Percentiles rank a stretch among this genome's conserved stretches.
Evolutionary conservation across 2,888 invertebrate species (phyloP).

Genomic region (Phaedon cochleariae): DNA sequence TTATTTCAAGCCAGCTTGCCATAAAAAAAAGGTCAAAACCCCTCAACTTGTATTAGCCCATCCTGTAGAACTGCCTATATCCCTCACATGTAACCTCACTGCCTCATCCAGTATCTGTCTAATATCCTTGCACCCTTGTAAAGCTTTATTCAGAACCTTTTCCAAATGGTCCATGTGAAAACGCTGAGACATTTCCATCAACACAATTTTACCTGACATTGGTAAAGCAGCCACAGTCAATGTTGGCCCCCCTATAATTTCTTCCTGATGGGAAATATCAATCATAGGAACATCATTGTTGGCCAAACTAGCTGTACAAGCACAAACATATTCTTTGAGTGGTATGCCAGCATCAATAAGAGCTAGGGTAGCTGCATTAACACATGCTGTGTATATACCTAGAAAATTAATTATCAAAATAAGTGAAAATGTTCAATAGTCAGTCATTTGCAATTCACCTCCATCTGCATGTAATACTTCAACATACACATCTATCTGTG

Average conservation of each 20-base stretch:
- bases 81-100: constrained; percentile 79
- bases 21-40: no score
- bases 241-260: constrained; percentile 83
- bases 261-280: constrained; percentile 91
- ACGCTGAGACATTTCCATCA: constrained; percentile 81
- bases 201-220: constrained; percentile 77
- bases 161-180: constrained; percentile 90
- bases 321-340: constrained; percentile 90
- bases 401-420: constrained; percentile 21
- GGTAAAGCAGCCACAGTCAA: constrained; percentile 87
- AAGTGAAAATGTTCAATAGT: not conserved
- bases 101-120: constrained; percentile 83
- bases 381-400: constrained; percentile 78
- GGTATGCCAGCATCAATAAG: constrained; percentile 97
- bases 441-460: constrained; percentile 67
- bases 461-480: constrained; percentile 95
- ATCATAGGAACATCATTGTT: constrained; percentile 80
- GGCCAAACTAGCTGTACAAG: constrained; percentile 88
- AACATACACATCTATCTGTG: constrained; percentile 96
- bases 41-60: constrained; percentile 63
- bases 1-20: no score
- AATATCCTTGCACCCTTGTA: constrained; percentile 89
- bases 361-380: constrained; percentile 96
- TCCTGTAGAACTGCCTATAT: constrained; percentile 70
- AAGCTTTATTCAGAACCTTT: constrained; percentile 81